phyloP scores from a whole-genome alignment of 2,888 invertebrate species.

The Odontothrips loti region DNA sequence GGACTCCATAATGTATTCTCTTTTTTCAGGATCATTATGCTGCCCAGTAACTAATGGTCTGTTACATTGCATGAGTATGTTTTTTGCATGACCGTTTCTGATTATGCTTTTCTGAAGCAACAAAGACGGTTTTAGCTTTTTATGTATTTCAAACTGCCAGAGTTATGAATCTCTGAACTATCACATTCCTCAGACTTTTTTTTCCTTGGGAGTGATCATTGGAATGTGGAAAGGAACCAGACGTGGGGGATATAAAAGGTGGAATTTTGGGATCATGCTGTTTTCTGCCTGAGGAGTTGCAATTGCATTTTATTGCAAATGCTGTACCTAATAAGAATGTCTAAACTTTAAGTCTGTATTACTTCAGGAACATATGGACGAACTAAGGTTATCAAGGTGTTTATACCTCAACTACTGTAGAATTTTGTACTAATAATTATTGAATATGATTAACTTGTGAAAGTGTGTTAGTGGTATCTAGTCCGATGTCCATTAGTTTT shows the following conservation, averaged over 20 bases:
- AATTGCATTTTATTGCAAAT: neutral
- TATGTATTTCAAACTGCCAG: neutral
- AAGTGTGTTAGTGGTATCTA: neutral
- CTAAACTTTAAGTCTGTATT: neutral
- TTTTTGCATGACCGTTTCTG: neutral
- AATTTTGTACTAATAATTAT: neutral
- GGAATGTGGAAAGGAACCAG: neutral
- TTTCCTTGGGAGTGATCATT: neutral
- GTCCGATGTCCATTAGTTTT: neutral
- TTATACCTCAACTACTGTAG: neutral
- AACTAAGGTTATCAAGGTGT: slow-evolving; percentile 21
- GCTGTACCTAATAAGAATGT: neutral
- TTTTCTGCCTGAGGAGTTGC: neutral
- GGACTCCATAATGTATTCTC: too few relatives aligned
- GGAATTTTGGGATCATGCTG: neutral
- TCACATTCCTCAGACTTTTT: neutral
- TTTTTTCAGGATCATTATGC: neutral
- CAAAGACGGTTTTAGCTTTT: neutral
- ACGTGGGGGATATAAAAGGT: neutral
- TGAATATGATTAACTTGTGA: neutral
- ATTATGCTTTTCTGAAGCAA: neutral
- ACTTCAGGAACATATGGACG: slow-evolving; percentile 3
- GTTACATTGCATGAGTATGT: neutral
- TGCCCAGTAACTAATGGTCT: neutral
- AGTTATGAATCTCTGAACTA: neutral